phyloP scores from a whole-genome alignment of 2,113 vertebrate genomes.

The Junco hyemalis region DNA sequence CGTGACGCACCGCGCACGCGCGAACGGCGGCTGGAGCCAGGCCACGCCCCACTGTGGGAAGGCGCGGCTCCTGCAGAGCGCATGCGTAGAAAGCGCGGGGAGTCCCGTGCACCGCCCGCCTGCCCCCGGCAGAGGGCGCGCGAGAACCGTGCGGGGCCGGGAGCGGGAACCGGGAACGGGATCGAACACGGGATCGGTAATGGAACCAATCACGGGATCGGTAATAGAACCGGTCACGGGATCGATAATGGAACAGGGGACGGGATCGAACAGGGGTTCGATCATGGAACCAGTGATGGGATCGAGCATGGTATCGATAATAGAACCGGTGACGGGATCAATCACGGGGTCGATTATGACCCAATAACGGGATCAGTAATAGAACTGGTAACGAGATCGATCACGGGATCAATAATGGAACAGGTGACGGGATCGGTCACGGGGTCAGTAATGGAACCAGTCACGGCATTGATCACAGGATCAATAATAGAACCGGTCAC shows the following conservation, averaged over 20 bases:
- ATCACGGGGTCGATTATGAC: not conserved
- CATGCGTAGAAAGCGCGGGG: not conserved
- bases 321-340: too few species aligned
- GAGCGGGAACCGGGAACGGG: not conserved
- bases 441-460: too few species aligned
- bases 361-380: not conserved
- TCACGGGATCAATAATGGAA: not conserved
- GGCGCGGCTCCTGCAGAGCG: fast-evolving
- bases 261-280: not conserved
- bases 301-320: too few species aligned
- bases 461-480: not conserved
- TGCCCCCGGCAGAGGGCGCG: not conserved
- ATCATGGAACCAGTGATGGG: too few species aligned
- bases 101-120: fast-evolving
- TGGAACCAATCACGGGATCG: not conserved
- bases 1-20: fast-evolving
- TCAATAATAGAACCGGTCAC: not conserved
- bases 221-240: too few species aligned
- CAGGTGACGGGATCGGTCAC: too few species aligned
- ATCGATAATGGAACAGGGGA: not conserved
- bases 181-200: not conserved
- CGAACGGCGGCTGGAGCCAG: fast-evolving
- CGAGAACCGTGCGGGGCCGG: not conserved
- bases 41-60: not conserved
- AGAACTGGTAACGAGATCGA: not conserved